These are phyloP conservation scores for Drosophila demipolita DNA, from an alignment of 2,888 invertebrate genomes.

Conservation along the genomic window DNA sequence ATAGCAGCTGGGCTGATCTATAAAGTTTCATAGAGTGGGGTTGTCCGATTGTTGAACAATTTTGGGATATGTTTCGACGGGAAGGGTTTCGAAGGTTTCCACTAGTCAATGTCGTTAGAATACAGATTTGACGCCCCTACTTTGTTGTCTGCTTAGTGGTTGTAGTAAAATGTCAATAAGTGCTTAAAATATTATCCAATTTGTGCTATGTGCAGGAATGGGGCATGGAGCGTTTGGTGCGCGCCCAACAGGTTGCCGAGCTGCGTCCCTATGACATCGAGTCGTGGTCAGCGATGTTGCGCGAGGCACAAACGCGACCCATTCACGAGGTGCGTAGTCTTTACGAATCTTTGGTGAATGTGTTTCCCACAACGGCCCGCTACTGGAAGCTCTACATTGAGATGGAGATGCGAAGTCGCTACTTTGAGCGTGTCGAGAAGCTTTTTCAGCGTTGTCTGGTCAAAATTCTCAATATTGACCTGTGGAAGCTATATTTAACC, in stretches of 20 bases:
- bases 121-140: too few species aligned
- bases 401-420: constrained; percentile 98
- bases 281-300: constrained; percentile 97
- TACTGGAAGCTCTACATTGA: constrained; percentile 99
- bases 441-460: constrained; percentile 99
- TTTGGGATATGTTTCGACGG: too few species aligned
- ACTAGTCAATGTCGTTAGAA: too few species aligned
- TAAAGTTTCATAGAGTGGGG: too few species aligned
- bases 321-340: constrained; percentile 95
- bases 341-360: constrained; percentile 96
- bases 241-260: constrained; percentile 94
- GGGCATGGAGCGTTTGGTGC: constrained; percentile 93
- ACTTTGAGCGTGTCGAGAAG: constrained; percentile 99
- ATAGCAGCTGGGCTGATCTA: too few species aligned
- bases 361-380: constrained; percentile 98
- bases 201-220: constrained; percentile 88
- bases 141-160: too few species aligned
- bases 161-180: not conserved
- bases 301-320: constrained; percentile 95
- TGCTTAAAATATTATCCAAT: not conserved
- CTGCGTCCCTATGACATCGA: constrained; percentile 97
- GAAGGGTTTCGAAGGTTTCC: too few species aligned
- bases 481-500: constrained; percentile 98
- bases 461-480: constrained; percentile 99
- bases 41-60: too few species aligned